Conservation (phyloP, 2,113 vertebrate genomes). For the Lipophrys pholis region DNA sequence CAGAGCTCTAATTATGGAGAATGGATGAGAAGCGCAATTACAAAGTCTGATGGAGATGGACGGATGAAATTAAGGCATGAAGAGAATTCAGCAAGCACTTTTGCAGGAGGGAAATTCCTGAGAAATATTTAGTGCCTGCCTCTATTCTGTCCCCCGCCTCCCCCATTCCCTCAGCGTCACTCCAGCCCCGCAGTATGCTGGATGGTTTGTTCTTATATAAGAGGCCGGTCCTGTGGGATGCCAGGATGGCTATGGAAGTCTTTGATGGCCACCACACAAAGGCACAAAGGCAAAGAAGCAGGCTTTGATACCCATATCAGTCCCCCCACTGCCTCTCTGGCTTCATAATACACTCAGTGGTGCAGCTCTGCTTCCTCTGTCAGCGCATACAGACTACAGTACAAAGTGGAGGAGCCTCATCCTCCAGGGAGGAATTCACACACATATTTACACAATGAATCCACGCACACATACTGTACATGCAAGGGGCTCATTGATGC, state of each 20-base stretch:
- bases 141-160: constrained; percentile 40
- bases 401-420: constrained; percentile 39
- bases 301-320: constrained; percentile 76
- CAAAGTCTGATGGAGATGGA: not conserved
- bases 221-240: constrained; percentile 74
- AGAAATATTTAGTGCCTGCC: constrained; percentile 55
- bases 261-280: constrained; percentile 78
- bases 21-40: not conserved
- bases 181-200: constrained; percentile 65
- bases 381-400: constrained; percentile 43
- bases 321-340: constrained; percentile 53
- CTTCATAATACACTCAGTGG: constrained; percentile 60
- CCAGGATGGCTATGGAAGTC: constrained; percentile 69
- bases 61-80: constrained; percentile 29
- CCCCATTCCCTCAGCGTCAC: constrained; percentile 56
- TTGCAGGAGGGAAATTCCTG: constrained; percentile 40
- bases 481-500: not conserved
- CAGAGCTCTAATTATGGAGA: constrained; percentile 7
- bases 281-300: constrained; percentile 72
- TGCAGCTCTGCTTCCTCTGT: constrained; percentile 45
- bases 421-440: constrained; percentile 30
- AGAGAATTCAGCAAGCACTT: constrained; percentile 28
- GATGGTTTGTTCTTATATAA: constrained; percentile 80
- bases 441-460: constrained; percentile 33
- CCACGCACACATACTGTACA: not conserved